A percentile compares a stretch with the other conserved stretches of the same genome.
Evolutionary conservation across 2,797 vertebrate genomes (phyloP).

Genomic region (Gallinago solitaria): DNA sequence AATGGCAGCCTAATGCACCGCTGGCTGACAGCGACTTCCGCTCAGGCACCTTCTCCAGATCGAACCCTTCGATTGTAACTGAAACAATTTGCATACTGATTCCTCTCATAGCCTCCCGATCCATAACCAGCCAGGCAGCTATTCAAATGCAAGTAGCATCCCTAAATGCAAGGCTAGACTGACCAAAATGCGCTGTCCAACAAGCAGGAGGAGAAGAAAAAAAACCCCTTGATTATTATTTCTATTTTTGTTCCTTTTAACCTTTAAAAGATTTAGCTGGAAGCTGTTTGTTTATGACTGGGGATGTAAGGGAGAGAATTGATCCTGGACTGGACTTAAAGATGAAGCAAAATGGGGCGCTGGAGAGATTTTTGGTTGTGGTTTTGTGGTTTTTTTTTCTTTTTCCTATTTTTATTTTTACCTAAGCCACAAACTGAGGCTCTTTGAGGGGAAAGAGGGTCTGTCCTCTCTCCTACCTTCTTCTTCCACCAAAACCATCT

Average conservation of each 20-base stretch:
- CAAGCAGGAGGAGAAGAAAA: slow-evolving; percentile 66
- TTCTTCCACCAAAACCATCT: slow-evolving; percentile 23
- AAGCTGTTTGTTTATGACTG: slow-evolving; percentile 79
- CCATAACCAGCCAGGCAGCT: slow-evolving; percentile 91
- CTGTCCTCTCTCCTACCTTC: slow-evolving; percentile 11
- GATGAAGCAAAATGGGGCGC: slow-evolving; percentile 73
- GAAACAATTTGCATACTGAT: slow-evolving; percentile 99
- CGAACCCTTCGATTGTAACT: slow-evolving; percentile 99
- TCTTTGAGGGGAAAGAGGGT: slow-evolving; percentile 36
- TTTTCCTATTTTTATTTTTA: slow-evolving; percentile 56
- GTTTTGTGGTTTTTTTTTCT: neutral
- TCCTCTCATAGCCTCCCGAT: slow-evolving; percentile 90
- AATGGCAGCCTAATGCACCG: slow-evolving; percentile 84
- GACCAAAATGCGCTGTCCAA: slow-evolving; percentile 73
- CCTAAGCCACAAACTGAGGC: slow-evolving; percentile 49
- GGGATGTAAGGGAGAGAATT: slow-evolving; percentile 73
- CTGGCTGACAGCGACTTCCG: slow-evolving; percentile 91
- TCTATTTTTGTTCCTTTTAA: slow-evolving; percentile 61
- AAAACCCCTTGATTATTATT: slow-evolving; percentile 42
- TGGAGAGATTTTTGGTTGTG: slow-evolving; percentile 68
- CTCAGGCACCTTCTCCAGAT: slow-evolving; percentile 86
- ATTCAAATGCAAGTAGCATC: slow-evolving; percentile 93
- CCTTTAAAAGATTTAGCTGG: slow-evolving; percentile 76
- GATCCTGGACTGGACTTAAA: slow-evolving; percentile 80
- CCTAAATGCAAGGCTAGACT: slow-evolving; percentile 85